Percentiles rank a stretch among this genome's conserved stretches.
Conservation (phyloP, 2,888 invertebrate genomes). For the Hemistola chrysoprasaria region DNA sequence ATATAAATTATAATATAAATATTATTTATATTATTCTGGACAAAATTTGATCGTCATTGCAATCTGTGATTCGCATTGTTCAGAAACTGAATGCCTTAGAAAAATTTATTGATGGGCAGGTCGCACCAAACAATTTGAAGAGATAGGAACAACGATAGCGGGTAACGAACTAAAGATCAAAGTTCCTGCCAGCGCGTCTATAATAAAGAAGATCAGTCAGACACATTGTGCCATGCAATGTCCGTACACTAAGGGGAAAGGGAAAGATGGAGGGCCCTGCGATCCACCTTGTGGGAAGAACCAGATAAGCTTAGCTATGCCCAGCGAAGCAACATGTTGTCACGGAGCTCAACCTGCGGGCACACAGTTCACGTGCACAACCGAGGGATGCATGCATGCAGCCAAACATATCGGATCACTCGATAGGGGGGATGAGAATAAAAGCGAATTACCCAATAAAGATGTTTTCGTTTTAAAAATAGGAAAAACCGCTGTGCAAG, state of each 20-base stretch:
- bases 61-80: constrained; percentile 11
- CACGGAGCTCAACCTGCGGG: constrained; percentile 53
- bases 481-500: constrained; percentile 85
- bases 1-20: constrained; percentile 3
- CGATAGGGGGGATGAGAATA: constrained; percentile 57
- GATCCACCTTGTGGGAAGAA: constrained; percentile 68
- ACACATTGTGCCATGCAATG: constrained; percentile 67
- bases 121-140: constrained; percentile 72
- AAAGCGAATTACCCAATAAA: constrained; percentile 70
- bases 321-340: constrained; percentile 62
- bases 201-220: constrained; percentile 75
- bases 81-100: constrained; percentile 44
- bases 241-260: constrained; percentile 51
- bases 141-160: constrained; percentile 67
- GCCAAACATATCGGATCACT: constrained; percentile 57
- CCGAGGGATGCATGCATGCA: constrained; percentile 64
- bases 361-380: constrained; percentile 71
- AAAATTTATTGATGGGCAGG: constrained; percentile 73
- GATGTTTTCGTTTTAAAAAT: constrained; percentile 85
- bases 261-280: constrained; percentile 45
- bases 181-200: constrained; percentile 63
- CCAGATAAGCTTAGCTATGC: constrained; percentile 65
- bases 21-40: constrained; percentile 20
- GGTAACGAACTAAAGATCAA: constrained; percentile 75
- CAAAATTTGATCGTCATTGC: constrained; percentile 5